phyloP scores from a whole-genome alignment of 2,113 vertebrate species.

The Pandion haliaetus region DNA sequence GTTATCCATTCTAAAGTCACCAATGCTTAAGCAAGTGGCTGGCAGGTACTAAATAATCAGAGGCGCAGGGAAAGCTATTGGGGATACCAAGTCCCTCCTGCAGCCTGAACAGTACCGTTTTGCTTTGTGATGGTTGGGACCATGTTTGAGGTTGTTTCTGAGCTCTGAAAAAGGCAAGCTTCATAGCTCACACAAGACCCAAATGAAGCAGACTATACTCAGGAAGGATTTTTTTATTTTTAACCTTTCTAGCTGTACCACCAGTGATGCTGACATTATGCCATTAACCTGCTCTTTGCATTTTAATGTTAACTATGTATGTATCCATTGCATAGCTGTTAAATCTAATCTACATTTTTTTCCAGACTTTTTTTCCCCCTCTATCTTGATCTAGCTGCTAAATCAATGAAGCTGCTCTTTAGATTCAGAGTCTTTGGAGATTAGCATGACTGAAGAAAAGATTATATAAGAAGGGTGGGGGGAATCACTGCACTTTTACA shows the following conservation, averaged over 20 bases:
- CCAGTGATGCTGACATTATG: background rate
- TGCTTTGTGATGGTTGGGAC: background rate
- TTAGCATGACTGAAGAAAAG: background rate
- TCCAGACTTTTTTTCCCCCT: background rate
- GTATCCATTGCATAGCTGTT: background rate
- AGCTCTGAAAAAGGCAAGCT: background rate
- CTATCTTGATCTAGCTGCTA: background rate
- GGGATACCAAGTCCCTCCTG: background rate
- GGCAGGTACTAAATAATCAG: background rate
- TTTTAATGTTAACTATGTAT: background rate
- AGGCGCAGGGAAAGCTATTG: background rate
- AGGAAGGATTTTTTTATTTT: background rate
- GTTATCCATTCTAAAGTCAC: background rate
- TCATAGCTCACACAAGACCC: background rate
- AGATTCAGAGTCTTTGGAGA: background rate
- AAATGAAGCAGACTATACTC: background rate
- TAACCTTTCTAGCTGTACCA: background rate
- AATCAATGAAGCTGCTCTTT: conserved; percentile 5
- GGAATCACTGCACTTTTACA: background rate
- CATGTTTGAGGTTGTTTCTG: background rate
- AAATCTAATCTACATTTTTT: background rate
- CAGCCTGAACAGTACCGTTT: background rate
- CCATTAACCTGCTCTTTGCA: background rate
- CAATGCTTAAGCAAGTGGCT: background rate
- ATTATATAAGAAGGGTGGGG: background rate